Conservation (phyloP, 23 tunicate species). For the Ciona savignyi region DNA sequence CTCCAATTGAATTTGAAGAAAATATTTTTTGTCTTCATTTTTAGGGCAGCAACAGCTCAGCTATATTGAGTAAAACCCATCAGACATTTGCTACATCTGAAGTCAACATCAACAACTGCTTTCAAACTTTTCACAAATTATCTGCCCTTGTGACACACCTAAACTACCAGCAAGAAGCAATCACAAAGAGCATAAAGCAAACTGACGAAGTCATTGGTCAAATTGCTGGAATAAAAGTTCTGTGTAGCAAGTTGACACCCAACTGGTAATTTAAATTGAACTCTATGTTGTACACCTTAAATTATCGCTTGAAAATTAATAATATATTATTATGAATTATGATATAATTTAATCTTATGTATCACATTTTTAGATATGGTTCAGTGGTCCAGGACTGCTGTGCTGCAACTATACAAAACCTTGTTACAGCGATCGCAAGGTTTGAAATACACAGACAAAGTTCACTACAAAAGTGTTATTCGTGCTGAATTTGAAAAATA, state of each 20-base stretch:
- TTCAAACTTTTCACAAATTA: slow-evolving; percentile 32
- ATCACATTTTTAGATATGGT: slow-evolving; percentile 36
- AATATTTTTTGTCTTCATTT: background rate
- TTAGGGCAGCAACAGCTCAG: background rate
- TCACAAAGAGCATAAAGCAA: slow-evolving; percentile 29
- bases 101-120: slow-evolving; percentile 35
- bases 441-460: slow-evolving; percentile 77
- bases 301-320: no score
- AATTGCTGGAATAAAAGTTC: slow-evolving; percentile 15
- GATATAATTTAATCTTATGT: background rate
- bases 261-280: no score
- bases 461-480: slow-evolving; percentile 36
- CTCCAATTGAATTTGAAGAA: background rate
- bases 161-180: slow-evolving; percentile 63
- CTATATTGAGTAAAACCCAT: background rate
- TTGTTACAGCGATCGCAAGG: slow-evolving; percentile 48
- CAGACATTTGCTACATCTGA: slow-evolving; percentile 48
- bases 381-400: slow-evolving; percentile 77
- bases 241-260: no score
- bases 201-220: slow-evolving; percentile 30
- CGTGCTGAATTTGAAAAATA: slow-evolving; percentile 48
- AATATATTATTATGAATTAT: no score
- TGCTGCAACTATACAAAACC: slow-evolving; percentile 48
- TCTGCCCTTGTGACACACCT: slow-evolving; percentile 48
- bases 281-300: no score